phyloP scores from a whole-genome alignment of 2,888 invertebrate genomes.

The Automeris io region DNA sequence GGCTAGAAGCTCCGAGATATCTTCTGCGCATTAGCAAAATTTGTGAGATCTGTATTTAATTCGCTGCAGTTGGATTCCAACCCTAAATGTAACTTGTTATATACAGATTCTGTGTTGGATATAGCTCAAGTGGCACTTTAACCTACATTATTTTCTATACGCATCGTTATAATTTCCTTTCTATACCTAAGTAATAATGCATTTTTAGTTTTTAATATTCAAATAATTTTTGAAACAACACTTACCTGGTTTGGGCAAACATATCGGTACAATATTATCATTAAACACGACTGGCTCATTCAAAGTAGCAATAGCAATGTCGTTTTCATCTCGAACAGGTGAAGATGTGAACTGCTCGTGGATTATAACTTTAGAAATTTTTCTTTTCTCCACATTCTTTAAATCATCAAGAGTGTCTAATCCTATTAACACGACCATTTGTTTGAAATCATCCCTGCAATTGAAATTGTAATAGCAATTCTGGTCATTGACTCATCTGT shows the following conservation, averaged over 20 bases:
- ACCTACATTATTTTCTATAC: too few species aligned
- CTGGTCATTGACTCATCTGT: too few species aligned
- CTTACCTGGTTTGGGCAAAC: conserved; percentile 69
- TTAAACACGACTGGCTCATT: conserved; percentile 55
- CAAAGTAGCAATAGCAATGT: conserved; percentile 75
- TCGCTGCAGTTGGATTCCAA: too few species aligned
- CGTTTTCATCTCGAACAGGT: conserved; percentile 72
- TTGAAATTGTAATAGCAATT: too few species aligned
- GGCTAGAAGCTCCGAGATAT: too few species aligned
- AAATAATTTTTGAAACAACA: conserved; percentile 3
- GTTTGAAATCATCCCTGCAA: conserved; percentile 49
- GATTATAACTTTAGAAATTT: conserved; percentile 50
- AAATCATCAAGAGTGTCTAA: conserved; percentile 57
- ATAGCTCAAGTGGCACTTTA: too few species aligned
- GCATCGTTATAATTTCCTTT: too few species aligned
- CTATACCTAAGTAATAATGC: too few species aligned
- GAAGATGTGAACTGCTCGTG: conserved; percentile 71
- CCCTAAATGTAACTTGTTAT: too few species aligned
- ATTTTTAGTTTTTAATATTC: conserved; percentile 1
- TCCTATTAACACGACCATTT: conserved; percentile 60
- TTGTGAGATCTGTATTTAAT: too few species aligned
- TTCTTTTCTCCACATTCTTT: conserved; percentile 45
- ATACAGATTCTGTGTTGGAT: too few species aligned
- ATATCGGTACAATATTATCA: conserved; percentile 64
- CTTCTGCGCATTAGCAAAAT: background rate